phyloP scores from a whole-genome alignment of 2,797 vertebrate species.

The Tangara arthus region DNA sequence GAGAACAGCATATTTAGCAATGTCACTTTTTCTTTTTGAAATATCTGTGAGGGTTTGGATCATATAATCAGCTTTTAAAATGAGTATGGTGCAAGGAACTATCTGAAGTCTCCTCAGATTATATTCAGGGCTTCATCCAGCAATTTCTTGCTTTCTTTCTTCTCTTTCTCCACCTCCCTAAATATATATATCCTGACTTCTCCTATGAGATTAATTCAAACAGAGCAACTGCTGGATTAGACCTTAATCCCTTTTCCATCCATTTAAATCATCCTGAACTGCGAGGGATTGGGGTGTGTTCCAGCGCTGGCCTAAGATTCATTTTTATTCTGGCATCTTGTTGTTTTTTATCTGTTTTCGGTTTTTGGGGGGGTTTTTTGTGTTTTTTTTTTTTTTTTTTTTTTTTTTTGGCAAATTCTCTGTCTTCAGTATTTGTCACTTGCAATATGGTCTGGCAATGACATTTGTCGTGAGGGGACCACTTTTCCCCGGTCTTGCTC shows the following conservation, averaged over 20 bases:
- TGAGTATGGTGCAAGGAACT: neutral
- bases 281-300: neutral
- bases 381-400: neutral
- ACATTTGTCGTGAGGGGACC: conserved; percentile 4
- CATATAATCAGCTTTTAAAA: neutral
- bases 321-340: conserved; percentile 32
- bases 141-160: neutral
- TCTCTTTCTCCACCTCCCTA: neutral
- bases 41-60: neutral
- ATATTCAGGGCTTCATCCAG: neutral
- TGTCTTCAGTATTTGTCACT: neutral
- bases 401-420: neutral
- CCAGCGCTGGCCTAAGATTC: neutral
- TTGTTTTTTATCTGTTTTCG: conserved; percentile 31
- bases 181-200: neutral
- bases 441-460: neutral
- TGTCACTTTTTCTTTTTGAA: neutral
- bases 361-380: too few relatives aligned
- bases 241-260: conserved; percentile 47
- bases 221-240: conserved; percentile 40
- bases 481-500: neutral
- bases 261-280: conserved; percentile 39
- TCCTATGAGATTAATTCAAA: conserved; percentile 36
- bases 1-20: neutral
- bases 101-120: neutral